A percentile compares a stretch with the other conserved stretches of the same genome.
These are phyloP conservation scores for Chalcosyrphus nemorum DNA, from an alignment of 2,888 invertebrate species.

Conservation along the genomic window DNA sequence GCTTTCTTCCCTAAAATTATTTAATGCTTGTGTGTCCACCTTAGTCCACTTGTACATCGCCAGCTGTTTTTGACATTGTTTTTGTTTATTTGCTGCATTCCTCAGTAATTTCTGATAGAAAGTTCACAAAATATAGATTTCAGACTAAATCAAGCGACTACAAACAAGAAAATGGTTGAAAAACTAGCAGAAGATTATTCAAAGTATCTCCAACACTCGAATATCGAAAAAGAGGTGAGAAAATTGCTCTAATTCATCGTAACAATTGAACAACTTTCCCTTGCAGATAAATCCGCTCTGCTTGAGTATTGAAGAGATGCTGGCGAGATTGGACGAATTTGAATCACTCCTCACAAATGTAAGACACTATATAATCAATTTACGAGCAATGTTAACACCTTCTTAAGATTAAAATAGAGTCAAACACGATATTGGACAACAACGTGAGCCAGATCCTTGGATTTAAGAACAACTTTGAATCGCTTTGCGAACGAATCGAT, in stretches of 20 bases:
- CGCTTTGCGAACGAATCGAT: conserved; percentile 84
- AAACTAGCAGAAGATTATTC: conserved; percentile 83
- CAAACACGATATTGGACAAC: conserved; percentile 79
- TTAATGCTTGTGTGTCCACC: neutral
- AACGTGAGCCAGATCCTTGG: conserved; percentile 83
- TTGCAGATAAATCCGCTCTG: conserved; percentile 83
- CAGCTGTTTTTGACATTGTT: conserved; percentile 25
- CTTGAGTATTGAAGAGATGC: conserved; percentile 86
- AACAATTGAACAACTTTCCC: neutral
- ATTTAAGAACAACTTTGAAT: conserved; percentile 83
- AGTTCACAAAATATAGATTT: neutral
- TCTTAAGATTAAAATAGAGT: conserved; percentile 79
- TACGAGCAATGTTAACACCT: neutral
- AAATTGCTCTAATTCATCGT: too few species aligned
- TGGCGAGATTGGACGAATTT: conserved; percentile 86
- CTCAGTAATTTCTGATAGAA: neutral
- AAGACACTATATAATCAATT: conserved; percentile 74
- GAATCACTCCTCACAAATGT: conserved; percentile 85
- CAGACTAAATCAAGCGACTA: neutral
- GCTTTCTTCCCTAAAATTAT: too few species aligned
- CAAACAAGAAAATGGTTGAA: conserved; percentile 46
- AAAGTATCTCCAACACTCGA: conserved; percentile 83
- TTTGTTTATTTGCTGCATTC: neutral
- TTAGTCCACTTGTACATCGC: neutral
- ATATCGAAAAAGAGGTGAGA: conserved; percentile 83